Evolutionary conservation across 30 jellyfish, hydroid and myxozoan species (phyloP), one percentile per base, ranked within the genome.

Genomic region (Hydractinia echinata): DNA sequence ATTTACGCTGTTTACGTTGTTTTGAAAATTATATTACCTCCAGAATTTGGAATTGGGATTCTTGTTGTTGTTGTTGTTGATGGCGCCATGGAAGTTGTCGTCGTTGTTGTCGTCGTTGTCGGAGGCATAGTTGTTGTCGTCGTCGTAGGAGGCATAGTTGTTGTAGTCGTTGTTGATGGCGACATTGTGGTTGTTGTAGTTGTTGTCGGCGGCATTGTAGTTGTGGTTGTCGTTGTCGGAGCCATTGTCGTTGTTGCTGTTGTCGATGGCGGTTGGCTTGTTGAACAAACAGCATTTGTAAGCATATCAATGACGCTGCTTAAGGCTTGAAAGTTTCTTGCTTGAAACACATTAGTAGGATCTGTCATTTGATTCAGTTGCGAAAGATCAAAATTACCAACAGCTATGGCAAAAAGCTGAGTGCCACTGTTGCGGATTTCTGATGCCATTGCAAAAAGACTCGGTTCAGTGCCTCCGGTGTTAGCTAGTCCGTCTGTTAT

Each of bases 121-220:
- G n/a, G n/a, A n/a, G n/a, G n/a, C n/a, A n/a, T n/a, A n/a, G n/a
- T n/a, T n/a, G n/a, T n/a, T n/a, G n/a, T 64, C 39, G 74, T 64
- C 39, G 69, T 58, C 69, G 74, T 64, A 1, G 74, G 74, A 64
- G 74, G 19, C 16, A 51, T n/a, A 13, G 74, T 64, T 44, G 74
- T 64, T 64, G 74, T 58, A 11, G 69, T 64, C 39, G 74, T 64
- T 64, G 19, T 51, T 13, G 19, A 44, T 44, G 74, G 74, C 51
- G 39, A 7, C 39, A 51, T 44, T 7, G 74, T 64, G 10, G 74
- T n/a, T n/a, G 74, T 64, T 44, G 74, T 64, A n/a, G 74, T 58
- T 58, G 69, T 64, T 64, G 74, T 64, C 3, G 74, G 74, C 51
- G 39, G 10, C 39, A 6, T 44, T 0, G 74, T 64, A n/a, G 74